phyloP scores from a whole-genome alignment of 2,113 vertebrate genomes.

The Toxostoma redivivum region DNA sequence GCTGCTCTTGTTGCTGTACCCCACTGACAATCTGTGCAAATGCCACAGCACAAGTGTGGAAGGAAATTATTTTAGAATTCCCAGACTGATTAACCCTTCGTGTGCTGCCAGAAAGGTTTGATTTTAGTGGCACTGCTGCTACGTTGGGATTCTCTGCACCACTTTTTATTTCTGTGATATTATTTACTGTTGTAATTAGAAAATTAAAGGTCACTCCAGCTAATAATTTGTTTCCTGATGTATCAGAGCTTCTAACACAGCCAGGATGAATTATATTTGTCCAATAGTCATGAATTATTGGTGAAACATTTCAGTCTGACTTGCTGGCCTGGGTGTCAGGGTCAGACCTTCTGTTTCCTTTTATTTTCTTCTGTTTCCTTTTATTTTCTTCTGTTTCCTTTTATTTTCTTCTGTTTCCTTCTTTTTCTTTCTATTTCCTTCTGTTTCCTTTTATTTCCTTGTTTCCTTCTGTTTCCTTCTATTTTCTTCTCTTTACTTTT shows the following conservation, averaged over 20 bases:
- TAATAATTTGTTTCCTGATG: neutral
- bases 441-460: fast-evolving
- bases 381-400: neutral
- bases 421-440: fast-evolving
- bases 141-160: neutral
- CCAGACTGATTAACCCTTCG: neutral
- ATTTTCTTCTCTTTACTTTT: fast-evolving
- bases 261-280: neutral
- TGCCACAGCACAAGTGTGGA: neutral
- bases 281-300: neutral
- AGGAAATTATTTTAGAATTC: neutral
- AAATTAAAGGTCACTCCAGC: neutral
- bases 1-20: neutral
- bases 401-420: fast-evolving
- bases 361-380: fast-evolving
- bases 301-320: neutral
- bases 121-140: neutral
- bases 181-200: neutral
- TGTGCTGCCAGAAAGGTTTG: neutral
- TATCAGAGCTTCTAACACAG: neutral
- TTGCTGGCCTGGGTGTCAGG: neutral
- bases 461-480: fast-evolving
- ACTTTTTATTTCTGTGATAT: neutral
- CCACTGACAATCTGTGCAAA: neutral
- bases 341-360: neutral